Conservation (phyloP, 2,113 vertebrate genomes). For the Psittacus erithacus region DNA sequence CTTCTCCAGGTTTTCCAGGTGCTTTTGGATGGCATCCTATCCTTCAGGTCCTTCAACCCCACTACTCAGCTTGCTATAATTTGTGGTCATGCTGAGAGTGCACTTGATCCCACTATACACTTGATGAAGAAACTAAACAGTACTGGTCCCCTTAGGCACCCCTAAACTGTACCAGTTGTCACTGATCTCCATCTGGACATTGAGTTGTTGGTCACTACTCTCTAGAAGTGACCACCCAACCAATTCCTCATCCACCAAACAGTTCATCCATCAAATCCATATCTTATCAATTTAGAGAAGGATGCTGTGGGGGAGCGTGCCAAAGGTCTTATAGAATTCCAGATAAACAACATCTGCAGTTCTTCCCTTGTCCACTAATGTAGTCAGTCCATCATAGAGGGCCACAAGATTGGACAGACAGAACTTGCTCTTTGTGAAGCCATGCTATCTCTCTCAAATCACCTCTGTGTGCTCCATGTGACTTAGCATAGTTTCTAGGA, state of each 20-base stretch:
- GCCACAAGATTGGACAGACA: not conserved
- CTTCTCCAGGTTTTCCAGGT: not conserved
- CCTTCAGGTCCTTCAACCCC: not conserved
- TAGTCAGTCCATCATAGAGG: not conserved
- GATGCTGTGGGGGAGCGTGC: not conserved
- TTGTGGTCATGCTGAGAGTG: not conserved
- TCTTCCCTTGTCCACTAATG: not conserved
- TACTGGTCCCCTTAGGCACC: not conserved
- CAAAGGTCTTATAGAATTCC: not conserved
- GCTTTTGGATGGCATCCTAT: accelerated
- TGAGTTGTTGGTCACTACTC: not conserved
- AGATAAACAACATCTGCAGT: not conserved
- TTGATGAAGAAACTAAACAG: not conserved
- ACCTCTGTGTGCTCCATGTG: not conserved
- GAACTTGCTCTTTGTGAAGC: not conserved
- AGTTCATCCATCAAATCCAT: not conserved
- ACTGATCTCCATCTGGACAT: not conserved
- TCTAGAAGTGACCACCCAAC: not conserved
- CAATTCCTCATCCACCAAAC: not conserved
- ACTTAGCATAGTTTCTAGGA: not conserved
- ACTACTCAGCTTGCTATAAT: not conserved
- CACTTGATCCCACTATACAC: accelerated
- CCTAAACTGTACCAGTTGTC: not conserved
- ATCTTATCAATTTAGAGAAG: not conserved
- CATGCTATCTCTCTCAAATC: not conserved